Evolutionary conservation across 2,888 invertebrate genomes (phyloP).

Genomic region (Leptopilina drosophilae): DNA sequence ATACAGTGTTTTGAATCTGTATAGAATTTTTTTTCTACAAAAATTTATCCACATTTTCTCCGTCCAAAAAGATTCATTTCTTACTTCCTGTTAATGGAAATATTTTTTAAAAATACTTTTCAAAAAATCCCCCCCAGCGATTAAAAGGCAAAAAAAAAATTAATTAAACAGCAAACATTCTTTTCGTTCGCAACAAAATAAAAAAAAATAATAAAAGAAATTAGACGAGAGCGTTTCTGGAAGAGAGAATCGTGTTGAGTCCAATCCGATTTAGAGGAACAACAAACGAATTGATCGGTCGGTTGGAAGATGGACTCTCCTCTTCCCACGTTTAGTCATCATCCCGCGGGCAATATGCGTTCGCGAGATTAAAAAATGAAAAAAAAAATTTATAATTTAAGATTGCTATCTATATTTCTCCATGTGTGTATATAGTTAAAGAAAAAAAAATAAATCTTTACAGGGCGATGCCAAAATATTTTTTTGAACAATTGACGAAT

Average conservation of each 20-base stretch:
- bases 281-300: not conserved
- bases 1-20: no score
- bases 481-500: conserved; percentile 43
- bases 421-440: not conserved
- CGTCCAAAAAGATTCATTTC: no score
- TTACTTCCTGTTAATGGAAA: no score
- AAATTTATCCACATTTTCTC: no score
- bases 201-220: no score
- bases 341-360: conserved; percentile 56
- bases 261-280: not conserved
- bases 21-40: no score
- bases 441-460: not conserved
- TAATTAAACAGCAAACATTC: no score
- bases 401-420: conserved; percentile 57
- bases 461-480: conserved; percentile 57
- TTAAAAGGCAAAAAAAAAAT: no score
- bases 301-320: not conserved
- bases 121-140: no score
- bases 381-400: conserved; percentile 46
- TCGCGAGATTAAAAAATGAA: conserved; percentile 42
- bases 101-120: no score
- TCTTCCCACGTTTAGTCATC: conserved; percentile 65
- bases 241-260: not conserved
- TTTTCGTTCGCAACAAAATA: no score
- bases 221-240: not conserved